Conservation (phyloP, 1,140 invertebrate genomes). For the Pseudachorutes palmiensis region DNA sequence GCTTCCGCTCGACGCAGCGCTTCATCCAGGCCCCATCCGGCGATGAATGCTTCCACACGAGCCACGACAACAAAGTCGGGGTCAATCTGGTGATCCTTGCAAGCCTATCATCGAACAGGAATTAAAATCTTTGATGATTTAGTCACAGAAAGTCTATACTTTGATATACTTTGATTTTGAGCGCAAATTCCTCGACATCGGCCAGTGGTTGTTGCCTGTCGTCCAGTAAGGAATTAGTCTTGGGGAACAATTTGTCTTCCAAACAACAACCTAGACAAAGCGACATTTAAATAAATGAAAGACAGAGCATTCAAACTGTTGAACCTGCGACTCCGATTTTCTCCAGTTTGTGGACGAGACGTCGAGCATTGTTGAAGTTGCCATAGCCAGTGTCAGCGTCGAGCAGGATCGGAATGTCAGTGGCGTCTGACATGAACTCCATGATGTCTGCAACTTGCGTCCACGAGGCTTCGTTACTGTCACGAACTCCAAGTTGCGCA, state of each 20-base stretch:
- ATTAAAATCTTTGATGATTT: not conserved
- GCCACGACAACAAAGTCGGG: conserved; percentile 48
- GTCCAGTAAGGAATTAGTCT: conserved; percentile 47
- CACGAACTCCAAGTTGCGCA: conserved; percentile 45
- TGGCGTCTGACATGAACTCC: conserved; percentile 48
- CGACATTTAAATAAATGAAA: conserved; percentile 6
- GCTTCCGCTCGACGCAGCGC: conserved; percentile 45
- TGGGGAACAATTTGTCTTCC: conserved; percentile 49
- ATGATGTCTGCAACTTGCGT: conserved; percentile 47
- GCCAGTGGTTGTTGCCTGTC: conserved; percentile 45
- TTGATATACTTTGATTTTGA: conserved; percentile 45
- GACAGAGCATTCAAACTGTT: not conserved
- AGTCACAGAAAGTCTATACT: not conserved
- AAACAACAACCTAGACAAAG: conserved; percentile 42
- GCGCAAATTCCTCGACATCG: conserved; percentile 46
- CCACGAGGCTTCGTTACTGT: conserved; percentile 49
- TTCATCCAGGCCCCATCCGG: conserved; percentile 46
- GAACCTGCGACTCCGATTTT: conserved; percentile 46
- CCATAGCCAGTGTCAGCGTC: conserved; percentile 49
- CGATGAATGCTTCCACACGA: conserved; percentile 47
- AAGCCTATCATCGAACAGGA: conserved; percentile 44
- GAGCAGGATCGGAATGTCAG: conserved; percentile 45
- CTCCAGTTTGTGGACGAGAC: conserved; percentile 46
- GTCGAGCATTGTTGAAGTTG: conserved; percentile 48
- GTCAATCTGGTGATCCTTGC: conserved; percentile 46